Evolutionary conservation across 2,113 vertebrate species (phyloP), one percentile per base, ranked within the genome.

Genomic region (Thunnus thynnus): DNA sequence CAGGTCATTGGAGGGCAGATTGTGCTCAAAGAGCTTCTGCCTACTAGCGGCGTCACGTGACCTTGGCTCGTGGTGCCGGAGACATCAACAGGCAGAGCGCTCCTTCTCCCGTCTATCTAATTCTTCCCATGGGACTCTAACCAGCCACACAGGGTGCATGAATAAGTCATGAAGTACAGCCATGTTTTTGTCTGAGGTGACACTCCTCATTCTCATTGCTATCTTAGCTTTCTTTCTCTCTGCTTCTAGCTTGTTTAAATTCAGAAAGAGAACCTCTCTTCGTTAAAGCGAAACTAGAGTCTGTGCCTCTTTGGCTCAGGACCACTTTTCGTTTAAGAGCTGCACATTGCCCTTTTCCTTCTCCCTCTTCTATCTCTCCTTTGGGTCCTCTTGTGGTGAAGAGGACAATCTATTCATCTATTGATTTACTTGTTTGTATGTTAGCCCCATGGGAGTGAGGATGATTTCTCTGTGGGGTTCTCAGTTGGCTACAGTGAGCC

Each of bases 341-440:
- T 64, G 48, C 56, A 77, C 54, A 52, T 77, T 55, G 69, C 72
- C 73, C 78, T 83, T 71, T 73, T 76, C 74, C 27, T 63, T 67
- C 32, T 54, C 72, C 27, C 18, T 20, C 56, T 13, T 66, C 73
- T n/a, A 56, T 80, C 67, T 55, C 41, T 89, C 91, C 89, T 86
- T 44, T 81, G 91, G 91, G 89, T 80, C 80, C 72, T 81, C 74
- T 90, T 89, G 88, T 86, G 88, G 70, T 82, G 80, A 77, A 87
- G 85, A 63, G 48, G 81, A 51, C 80, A 90, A 93, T 94, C 89
- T 82, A 94, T 93, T 85, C 80, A 68, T 84, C 69, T 83, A 90
- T 93, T 91, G 91, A 90, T 90, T 92, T 87, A 79, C 90, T 93
- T 83, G 82, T 91, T 91, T 92, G 88, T 78, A 52, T 70, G 88